Evolutionary conservation across 2,888 invertebrate species (phyloP).

Genomic region (Ophion ellenae): DNA sequence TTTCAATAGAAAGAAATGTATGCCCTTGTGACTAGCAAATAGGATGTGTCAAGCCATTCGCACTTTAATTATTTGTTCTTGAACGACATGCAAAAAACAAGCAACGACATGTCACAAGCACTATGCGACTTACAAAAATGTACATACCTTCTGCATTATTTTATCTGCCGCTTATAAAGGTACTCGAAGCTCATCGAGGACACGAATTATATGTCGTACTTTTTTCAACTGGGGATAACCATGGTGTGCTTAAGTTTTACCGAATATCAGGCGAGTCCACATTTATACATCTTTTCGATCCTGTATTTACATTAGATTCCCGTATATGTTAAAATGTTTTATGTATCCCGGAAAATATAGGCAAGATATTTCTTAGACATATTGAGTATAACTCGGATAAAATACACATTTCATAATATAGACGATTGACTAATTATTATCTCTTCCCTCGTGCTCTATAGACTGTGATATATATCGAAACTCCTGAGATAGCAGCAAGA

Average conservation of each 20-base stretch:
- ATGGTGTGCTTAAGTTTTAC: constrained; percentile 75
- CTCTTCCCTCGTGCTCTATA: constrained; percentile 28
- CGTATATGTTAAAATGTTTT: too few relatives aligned
- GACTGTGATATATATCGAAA: constrained; percentile 62
- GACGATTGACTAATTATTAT: not conserved
- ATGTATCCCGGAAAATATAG: not conserved
- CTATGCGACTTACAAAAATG: not conserved
- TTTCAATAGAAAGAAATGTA: too few relatives aligned
- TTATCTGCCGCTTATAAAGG: constrained; percentile 59
- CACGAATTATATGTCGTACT: constrained; percentile 70
- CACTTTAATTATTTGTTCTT: too few relatives aligned
- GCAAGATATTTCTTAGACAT: not conserved
- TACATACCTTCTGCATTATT: not conserved
- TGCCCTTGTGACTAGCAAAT: too few relatives aligned
- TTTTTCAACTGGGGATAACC: constrained; percentile 73
- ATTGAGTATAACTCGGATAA: not conserved
- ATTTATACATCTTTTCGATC: not conserved
- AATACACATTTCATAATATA: not conserved
- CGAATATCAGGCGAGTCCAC: constrained; percentile 71
- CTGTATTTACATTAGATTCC: too few relatives aligned
- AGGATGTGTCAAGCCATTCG: too few relatives aligned
- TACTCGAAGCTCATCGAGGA: constrained; percentile 68
- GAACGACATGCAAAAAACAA: too few relatives aligned
- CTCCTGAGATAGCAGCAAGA: constrained; percentile 56
- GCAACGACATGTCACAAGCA: not conserved